Percentiles rank a stretch among this genome's conserved stretches.
Conservation (phyloP, 1,140 invertebrate species). For the Heliconius nattereri region DNA sequence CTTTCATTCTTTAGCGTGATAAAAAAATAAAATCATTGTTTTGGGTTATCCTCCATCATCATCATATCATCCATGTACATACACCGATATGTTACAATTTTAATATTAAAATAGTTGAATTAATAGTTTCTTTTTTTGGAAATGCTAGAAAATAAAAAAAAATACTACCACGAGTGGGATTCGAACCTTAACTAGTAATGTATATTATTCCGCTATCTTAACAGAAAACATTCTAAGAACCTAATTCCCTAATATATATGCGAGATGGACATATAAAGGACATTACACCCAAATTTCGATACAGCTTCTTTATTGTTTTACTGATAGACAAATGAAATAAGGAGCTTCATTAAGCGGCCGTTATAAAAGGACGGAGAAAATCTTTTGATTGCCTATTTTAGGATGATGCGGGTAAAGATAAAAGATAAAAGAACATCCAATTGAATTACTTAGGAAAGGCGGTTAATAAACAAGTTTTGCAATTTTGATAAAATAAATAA, state of each 20-base stretch:
- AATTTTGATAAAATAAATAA: background rate
- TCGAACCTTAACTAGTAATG: too few relatives aligned
- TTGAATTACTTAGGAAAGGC: background rate
- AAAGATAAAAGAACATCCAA: background rate
- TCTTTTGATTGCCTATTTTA: background rate
- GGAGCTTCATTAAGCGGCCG: background rate
- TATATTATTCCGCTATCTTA: too few relatives aligned
- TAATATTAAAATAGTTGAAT: too few relatives aligned
- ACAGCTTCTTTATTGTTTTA: slow-evolving; percentile 7
- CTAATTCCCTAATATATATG: background rate
- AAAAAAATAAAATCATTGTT: too few relatives aligned
- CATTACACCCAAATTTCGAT: background rate
- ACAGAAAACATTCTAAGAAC: too few relatives aligned
- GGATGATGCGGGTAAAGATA: background rate
- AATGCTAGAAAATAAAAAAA: too few relatives aligned
- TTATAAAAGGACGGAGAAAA: slow-evolving; percentile 1
- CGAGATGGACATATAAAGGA: background rate
- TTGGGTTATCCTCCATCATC: too few relatives aligned
- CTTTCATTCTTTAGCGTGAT: too few relatives aligned
- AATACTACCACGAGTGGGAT: too few relatives aligned
- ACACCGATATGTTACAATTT: too few relatives aligned
- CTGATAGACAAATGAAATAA: slow-evolving; percentile 11
- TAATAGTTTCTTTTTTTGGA: too few relatives aligned
- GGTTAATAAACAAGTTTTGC: background rate
- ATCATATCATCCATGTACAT: too few relatives aligned